Evolutionary conservation across 1,140 invertebrate genomes (phyloP), one percentile per base, ranked within the genome.

Genomic region (Ladona fulva): DNA sequence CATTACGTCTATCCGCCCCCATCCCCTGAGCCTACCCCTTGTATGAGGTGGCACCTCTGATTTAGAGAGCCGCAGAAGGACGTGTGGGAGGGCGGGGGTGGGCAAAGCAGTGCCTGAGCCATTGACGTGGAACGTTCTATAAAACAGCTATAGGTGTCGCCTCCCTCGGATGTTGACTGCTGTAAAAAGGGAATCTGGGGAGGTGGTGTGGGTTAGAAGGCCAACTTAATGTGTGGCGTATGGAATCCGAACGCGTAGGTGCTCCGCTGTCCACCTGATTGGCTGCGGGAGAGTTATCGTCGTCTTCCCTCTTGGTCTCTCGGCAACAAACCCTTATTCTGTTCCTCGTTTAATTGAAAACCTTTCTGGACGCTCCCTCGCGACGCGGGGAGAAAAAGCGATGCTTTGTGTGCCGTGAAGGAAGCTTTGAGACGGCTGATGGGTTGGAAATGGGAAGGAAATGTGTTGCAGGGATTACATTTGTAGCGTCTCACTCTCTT

Each of bases 141-240:
- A 66, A 66, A 66, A 66, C 52, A 66, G 52, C 52, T 66, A 66
- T 66, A 66, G 52, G 52, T 66, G 52, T 66, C 52, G 52, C 52
- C 52, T 66, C 52, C 14, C 5, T 66, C 1, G 52, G 52, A 66
- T 66, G n/a, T 66, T 66, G 52, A 66, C 52, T 66, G 52, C 16
- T 66, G 52, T 66, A 66, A 22, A 22, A 22, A 19, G 52, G 52
- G 52, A 16, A 22, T 16, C 52, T 5, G 52, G 52, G 52, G 16
- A 22, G 52, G 52, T 66, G 52, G 52, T 16, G 52, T 66, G 52
- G 52, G 52, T 16, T 16, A 16, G 52, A 22, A 22, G 52, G 52
- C 52, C 14, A 66, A 22, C 52, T 16, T 22, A 66, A 66, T 66
- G 52, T 66, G 52, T 66, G 52, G 52, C 52, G 52, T 66, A 66